A percentile compares a stretch with the other conserved stretches of the same genome.
phyloP scores from a whole-genome alignment of 2,797 vertebrate genomes.

The Premnoplex brunnescens region DNA sequence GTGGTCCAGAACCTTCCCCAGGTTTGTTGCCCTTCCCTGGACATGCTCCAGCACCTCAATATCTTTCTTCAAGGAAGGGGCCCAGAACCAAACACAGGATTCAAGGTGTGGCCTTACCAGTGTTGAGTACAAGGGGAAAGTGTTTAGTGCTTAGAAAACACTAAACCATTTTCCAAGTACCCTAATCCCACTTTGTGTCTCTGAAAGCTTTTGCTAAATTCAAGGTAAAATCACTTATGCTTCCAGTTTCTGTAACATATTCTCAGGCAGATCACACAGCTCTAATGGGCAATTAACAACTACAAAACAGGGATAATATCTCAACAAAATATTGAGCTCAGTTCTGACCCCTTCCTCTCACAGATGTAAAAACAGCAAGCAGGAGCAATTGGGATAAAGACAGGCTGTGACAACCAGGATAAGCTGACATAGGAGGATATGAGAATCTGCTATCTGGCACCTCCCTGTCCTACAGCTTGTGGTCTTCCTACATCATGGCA shows the following conservation, averaged over 20 bases:
- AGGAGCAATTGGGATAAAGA: background rate
- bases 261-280: background rate
- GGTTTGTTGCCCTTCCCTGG: background rate
- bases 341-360: background rate
- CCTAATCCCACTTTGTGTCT: background rate
- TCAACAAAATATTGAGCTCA: background rate
- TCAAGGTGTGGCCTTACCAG: background rate
- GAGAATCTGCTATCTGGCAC: background rate
- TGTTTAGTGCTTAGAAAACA: background rate
- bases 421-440: background rate
- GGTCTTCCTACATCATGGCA: background rate
- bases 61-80: background rate
- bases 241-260: background rate
- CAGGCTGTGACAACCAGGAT: background rate
- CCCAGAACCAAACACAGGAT: background rate
- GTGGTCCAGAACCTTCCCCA: background rate
- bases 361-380: background rate
- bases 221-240: background rate
- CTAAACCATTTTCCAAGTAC: background rate
- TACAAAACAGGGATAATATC: background rate
- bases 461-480: background rate
- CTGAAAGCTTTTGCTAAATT: background rate
- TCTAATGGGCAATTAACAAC: background rate
- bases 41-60: background rate
- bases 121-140: background rate